phyloP scores from a whole-genome alignment of 2,113 vertebrate species.

The Podiceps cristatus region DNA sequence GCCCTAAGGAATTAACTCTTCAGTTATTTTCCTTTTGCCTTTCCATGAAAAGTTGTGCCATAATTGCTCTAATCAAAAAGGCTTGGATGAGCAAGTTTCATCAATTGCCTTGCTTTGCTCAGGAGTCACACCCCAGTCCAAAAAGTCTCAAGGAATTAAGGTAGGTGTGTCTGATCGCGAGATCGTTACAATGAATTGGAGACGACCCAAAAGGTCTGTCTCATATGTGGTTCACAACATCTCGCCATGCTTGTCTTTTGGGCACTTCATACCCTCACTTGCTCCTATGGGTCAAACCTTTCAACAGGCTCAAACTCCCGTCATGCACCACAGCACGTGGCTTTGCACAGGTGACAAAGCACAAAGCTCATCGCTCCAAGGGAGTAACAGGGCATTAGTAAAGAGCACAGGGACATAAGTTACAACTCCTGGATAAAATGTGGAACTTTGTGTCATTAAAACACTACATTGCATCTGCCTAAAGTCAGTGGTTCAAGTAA shows the following conservation, averaged over 20 bases:
- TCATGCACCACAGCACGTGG: accelerated
- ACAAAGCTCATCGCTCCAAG: not conserved
- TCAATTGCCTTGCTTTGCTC: not conserved
- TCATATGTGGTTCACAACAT: not conserved
- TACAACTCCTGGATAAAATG: not conserved
- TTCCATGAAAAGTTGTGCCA: not conserved
- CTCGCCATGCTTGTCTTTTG: not conserved
- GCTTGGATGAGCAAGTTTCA: not conserved
- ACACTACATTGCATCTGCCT: not conserved
- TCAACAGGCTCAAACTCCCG: accelerated
- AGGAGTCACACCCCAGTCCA: not conserved
- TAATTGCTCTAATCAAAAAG: not conserved
- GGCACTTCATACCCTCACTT: not conserved
- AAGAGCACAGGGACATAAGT: not conserved
- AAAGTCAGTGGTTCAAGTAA: not conserved
- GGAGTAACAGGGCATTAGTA: accelerated
- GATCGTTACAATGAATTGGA: not conserved
- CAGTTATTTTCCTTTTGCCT: not conserved
- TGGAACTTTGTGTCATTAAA: not conserved
- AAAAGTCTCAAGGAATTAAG: not conserved
- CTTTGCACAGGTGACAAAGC: not conserved
- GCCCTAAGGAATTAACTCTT: not conserved
- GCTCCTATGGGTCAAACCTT: not conserved
- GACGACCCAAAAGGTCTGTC: not conserved
- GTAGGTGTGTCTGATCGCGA: not conserved